Evolutionary conservation across 2,888 invertebrate genomes (phyloP), one percentile per base, ranked within the genome.

Genomic region (Fragum fragum): DNA sequence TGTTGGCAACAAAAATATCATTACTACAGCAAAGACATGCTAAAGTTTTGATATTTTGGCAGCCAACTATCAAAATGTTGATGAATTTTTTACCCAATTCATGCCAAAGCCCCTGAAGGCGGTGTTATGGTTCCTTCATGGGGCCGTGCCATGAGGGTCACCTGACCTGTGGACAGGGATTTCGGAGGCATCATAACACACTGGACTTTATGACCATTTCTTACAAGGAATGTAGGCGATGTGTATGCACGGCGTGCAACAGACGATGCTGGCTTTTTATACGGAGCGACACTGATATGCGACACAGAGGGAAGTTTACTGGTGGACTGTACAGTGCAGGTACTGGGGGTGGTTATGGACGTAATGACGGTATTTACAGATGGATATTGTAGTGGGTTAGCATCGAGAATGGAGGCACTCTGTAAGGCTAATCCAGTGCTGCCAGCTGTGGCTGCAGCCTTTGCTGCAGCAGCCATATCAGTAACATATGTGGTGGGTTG

Each of bases 201-300:
- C 80, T 92, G 92, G 59, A 92, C 90, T 88, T 92, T 92, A 80
- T 91, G 88, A 68, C 92, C 91, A 87, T 92, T 91, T 77, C 91
- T 91, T 52, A 92, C 90, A 69, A 92, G 88, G 73, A 91, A 89
- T 39, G 91, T 91, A 53, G 91, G 90, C 81, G 87, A 91, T 69
- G 83, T 88, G 83, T 89, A 91, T n/a, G 91, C 86, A 61, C 91
- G 85, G 69, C 91, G 84, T 63, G 90, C 89, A 59, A 91, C 73
- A 11, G 85, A 85, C 73, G 90, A 77, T 55, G 89, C 81, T 36
- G 81, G 81, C 68, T 79, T 81, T 66, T 81, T 79, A 78, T 88
- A 88, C 16, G 88, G 90, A 79, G 90, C 87, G 73, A 89, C 88
- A 68, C 86, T 87, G 76, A 83, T 82, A 66, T 85, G 69, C 52